Conservation (phyloP, 2,888 invertebrate genomes). For the Nomada flava region DNA sequence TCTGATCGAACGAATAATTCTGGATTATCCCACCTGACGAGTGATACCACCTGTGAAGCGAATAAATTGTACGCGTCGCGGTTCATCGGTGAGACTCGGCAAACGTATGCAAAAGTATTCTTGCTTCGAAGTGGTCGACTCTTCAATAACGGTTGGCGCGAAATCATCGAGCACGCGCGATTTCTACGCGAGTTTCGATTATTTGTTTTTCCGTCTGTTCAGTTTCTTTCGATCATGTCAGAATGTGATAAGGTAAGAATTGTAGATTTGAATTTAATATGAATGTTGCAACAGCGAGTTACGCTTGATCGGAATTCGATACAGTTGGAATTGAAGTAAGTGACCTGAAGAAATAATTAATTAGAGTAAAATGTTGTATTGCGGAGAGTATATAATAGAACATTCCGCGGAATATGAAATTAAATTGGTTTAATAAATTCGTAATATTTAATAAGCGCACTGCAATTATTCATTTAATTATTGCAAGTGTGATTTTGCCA, state of each 20-base stretch:
- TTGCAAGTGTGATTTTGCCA: too few relatives aligned
- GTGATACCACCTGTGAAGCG: conserved; percentile 59
- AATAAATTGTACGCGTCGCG: conserved; percentile 57
- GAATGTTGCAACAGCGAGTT: neutral
- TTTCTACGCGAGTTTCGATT: neutral
- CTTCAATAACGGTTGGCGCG: conserved; percentile 1
- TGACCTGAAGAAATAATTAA: neutral
- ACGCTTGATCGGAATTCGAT: neutral
- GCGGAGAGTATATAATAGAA: neutral
- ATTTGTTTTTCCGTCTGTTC: neutral
- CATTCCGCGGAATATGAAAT: neutral
- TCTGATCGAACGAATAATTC: conserved; percentile 56
- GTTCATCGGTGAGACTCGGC: conserved; percentile 28
- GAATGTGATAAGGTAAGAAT: neutral
- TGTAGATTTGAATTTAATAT: neutral
- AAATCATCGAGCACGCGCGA: conserved; percentile 10
- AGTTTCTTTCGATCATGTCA: neutral
- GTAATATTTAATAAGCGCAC: neutral
- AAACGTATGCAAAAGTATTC: conserved; percentile 44
- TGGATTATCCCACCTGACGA: conserved; percentile 37
- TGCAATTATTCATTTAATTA: neutral
- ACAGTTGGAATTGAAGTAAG: neutral
- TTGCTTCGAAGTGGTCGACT: conserved; percentile 28
- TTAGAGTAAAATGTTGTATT: neutral
- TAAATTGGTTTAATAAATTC: neutral